Evolutionary conservation across 2,888 invertebrate genomes (phyloP), one percentile per base, ranked within the genome.

Genomic region (Mellilla xanthometata): DNA sequence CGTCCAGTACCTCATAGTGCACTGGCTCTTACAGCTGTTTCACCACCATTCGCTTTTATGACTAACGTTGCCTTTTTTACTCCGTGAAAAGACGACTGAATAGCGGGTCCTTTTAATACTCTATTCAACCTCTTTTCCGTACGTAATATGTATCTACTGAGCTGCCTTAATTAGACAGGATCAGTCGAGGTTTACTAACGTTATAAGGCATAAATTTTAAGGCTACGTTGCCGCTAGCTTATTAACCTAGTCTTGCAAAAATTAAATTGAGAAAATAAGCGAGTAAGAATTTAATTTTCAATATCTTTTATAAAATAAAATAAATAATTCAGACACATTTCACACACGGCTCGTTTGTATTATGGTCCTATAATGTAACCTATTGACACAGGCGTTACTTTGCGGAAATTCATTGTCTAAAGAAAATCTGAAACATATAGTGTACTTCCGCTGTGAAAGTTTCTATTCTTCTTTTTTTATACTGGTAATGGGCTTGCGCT

Each of bases 101-200:
- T 24, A n/a, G 7, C n/a, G n/a, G 8, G 24, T 24, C n/a, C 36
- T 28, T 2, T 28, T 27, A 9, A 27, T 15, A 27, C 26, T 12
- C n/a, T n/a, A n/a, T n/a, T n/a, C n/a, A n/a, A n/a, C n/a, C n/a
- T n/a, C n/a, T n/a, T n/a, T n/a, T n/a, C n/a, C n/a, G n/a, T n/a
- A n/a, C n/a, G n/a, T n/a, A n/a, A n/a, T n/a, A 9, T 27, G 11
- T 28, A 22, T 11, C 15, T 15, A 28, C 28, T 12, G 12, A 36
- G 28, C 36, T 19, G 28, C 9, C 28, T n/a, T 36, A 36, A 36
- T 36, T 29, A 28, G 22, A 36, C 22, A 36, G 36, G 36, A 36
- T 36, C 22, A 27, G 36, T 36, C 13, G 19, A 19, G 36, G 19
- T 3, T 11, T 28, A 19, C 7, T 19, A 28, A 36, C 26, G 13